Percentiles rank a stretch among this genome's conserved stretches.
Evolutionary conservation across 23 tunicate genomes (phyloP).

Genomic region (Ciona savignyi): DNA sequence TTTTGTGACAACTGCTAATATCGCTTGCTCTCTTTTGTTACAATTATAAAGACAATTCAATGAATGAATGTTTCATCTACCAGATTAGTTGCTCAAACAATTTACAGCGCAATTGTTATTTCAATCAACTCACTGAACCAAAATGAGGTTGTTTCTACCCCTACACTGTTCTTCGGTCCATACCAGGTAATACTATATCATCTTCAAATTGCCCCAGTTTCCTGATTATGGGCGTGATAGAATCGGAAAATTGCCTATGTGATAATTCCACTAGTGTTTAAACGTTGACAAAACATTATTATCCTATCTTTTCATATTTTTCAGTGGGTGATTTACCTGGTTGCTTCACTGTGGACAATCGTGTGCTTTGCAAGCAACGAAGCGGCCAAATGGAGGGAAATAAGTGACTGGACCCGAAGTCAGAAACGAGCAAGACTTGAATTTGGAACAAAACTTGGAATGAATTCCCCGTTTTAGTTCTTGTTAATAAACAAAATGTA

Average conservation of each 20-base stretch:
- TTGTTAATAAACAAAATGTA: no score
- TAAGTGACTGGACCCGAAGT: conserved; percentile 51
- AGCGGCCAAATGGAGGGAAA: conserved; percentile 48
- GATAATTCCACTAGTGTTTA: no score
- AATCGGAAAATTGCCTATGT: no score
- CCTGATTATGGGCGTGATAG: no score
- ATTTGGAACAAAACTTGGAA: conserved; percentile 85
- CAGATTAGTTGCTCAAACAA: not conserved
- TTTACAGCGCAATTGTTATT: not conserved
- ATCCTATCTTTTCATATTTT: not conserved
- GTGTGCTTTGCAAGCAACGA: conserved; percentile 48
- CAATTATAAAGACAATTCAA: no score
- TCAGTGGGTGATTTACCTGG: conserved; percentile 32
- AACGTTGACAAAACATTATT: no score
- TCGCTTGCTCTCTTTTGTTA: no score
- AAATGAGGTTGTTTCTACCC: no score
- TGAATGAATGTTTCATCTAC: no score
- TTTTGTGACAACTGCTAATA: no score
- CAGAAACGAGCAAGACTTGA: conserved; percentile 75
- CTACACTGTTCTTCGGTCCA: not conserved
- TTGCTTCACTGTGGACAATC: conserved; percentile 46
- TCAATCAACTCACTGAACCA: not conserved
- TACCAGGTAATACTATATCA: no score
- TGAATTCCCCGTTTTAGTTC: conserved; percentile 94
- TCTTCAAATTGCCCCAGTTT: no score